Conservation (phyloP, 2,888 invertebrate genomes). For the Colostygia pectinataria region DNA sequence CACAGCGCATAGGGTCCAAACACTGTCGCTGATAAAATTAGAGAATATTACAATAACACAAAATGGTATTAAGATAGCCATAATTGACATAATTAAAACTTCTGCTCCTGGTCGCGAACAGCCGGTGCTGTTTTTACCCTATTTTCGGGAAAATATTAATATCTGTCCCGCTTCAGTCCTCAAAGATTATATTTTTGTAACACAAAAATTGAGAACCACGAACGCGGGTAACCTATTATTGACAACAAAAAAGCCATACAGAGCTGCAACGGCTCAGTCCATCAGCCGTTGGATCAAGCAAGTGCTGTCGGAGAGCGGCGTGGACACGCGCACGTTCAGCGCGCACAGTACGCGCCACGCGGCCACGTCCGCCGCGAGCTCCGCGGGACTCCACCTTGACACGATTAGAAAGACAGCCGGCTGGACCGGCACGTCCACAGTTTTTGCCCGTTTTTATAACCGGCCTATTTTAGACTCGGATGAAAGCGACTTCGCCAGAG, state of each 20-base stretch:
- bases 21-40: too few relatives aligned
- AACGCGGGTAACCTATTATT: slow-evolving; percentile 1
- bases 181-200: too few relatives aligned
- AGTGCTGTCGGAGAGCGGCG: slow-evolving; percentile 9
- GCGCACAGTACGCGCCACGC: too few relatives aligned
- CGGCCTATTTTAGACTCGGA: background rate
- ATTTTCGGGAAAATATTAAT: slow-evolving; percentile 13
- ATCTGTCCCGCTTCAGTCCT: slow-evolving; percentile 2
- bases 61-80: slow-evolving; percentile 13
- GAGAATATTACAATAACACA: too few relatives aligned
- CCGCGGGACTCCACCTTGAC: slow-evolving; percentile 2
- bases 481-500: background rate
- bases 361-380: background rate
- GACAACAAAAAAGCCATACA: slow-evolving; percentile 2
- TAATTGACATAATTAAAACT: slow-evolving; percentile 19
- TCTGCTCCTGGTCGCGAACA: slow-evolving; percentile 15
- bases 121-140: slow-evolving; percentile 9
- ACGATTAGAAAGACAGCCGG: slow-evolving; percentile 6
- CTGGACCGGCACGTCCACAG: background rate
- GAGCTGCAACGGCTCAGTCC: slow-evolving; percentile 5
- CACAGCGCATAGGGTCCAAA: too few relatives aligned
- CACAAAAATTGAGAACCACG: background rate
- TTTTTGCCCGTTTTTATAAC: slow-evolving; percentile 1
- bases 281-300: slow-evolving; percentile 19
- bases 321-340: background rate